Evolutionary conservation across 2,888 invertebrate species (phyloP).

Genomic region (Amphipyra berbera): DNA sequence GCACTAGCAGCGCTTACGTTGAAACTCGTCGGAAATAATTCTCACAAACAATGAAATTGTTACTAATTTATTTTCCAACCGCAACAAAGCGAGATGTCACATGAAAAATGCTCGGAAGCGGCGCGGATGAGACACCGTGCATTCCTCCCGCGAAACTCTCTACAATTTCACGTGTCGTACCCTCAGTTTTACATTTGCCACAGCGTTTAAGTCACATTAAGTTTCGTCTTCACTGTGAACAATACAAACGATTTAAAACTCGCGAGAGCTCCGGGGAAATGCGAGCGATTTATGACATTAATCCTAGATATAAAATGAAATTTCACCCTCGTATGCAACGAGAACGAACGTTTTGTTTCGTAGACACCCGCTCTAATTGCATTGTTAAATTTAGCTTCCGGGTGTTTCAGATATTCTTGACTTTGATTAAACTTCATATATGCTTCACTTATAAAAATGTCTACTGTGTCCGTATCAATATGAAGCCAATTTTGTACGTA

Average conservation of each 20-base stretch:
- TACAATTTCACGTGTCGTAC: constrained; percentile 80
- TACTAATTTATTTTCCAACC: constrained; percentile 89
- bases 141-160: constrained; percentile 78
- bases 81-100: constrained; percentile 89
- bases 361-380: constrained; percentile 75
- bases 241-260: constrained; percentile 83
- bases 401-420: constrained; percentile 51
- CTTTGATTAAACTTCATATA: constrained; percentile 49
- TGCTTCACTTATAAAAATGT: constrained; percentile 36
- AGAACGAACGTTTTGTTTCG: constrained; percentile 71
- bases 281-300: constrained; percentile 81
- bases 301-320: constrained; percentile 81
- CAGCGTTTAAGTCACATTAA: constrained; percentile 84
- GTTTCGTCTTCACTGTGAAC: constrained; percentile 77
- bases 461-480: constrained; percentile 32
- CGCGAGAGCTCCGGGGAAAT: constrained; percentile 71
- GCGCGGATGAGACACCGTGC: constrained; percentile 80
- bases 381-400: constrained; percentile 68
- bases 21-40: constrained; percentile 77
- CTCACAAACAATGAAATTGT: constrained; percentile 88
- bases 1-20: constrained; percentile 56
- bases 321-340: constrained; percentile 75
- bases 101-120: constrained; percentile 85
- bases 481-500: constrained; percentile 39
- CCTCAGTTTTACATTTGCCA: constrained; percentile 80